These are phyloP conservation scores for Procavia capensis DNA, from an alignment of 2,113 vertebrate species.

Conservation along the genomic window DNA sequence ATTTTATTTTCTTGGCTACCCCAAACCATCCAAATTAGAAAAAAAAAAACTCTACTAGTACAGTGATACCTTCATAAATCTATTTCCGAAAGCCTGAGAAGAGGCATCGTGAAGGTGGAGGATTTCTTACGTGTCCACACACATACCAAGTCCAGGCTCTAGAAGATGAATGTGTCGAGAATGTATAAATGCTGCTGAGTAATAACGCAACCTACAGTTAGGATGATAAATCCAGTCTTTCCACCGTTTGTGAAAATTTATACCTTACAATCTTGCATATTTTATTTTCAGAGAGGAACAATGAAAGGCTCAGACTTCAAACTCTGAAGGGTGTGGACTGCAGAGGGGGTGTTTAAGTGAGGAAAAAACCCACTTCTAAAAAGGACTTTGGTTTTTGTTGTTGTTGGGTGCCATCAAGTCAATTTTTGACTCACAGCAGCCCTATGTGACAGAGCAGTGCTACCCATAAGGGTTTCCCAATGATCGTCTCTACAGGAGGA, in stretches of 20 bases:
- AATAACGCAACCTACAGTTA: slow-evolving; percentile 61
- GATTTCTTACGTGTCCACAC: slow-evolving; percentile 67
- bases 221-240: slow-evolving; percentile 56
- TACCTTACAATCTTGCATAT: neutral
- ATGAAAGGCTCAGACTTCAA: neutral
- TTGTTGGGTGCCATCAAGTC: neutral
- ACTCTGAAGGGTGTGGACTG: neutral
- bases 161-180: slow-evolving; percentile 71
- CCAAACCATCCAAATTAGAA: slow-evolving; percentile 8
- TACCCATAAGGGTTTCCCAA: neutral
- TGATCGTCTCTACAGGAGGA: neutral
- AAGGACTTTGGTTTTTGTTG: neutral
- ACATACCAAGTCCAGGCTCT: slow-evolving; percentile 38
- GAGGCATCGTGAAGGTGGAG: slow-evolving; percentile 22
- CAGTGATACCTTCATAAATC: slow-evolving; percentile 59
- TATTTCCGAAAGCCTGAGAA: slow-evolving; percentile 16
- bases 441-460: neutral
- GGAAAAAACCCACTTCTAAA: neutral
- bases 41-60: neutral
- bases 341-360: neutral
- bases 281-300: slow-evolving; percentile 44
- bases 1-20: neutral
- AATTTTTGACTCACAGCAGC: neutral
- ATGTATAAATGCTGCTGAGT: neutral
- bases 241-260: slow-evolving; percentile 52